phyloP scores from a whole-genome alignment of 2,888 invertebrate species.

The Germaria angustata region DNA sequence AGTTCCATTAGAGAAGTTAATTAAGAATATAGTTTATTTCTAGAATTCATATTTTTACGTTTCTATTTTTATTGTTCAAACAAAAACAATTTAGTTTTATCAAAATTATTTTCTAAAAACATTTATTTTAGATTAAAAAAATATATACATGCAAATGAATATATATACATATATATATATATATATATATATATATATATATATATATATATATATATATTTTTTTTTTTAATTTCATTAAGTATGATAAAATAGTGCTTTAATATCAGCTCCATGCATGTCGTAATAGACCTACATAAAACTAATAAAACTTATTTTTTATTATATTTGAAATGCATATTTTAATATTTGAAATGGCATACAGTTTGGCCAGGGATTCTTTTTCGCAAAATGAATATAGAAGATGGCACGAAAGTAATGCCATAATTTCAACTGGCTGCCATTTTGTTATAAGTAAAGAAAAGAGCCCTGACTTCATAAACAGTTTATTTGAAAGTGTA shows the following conservation, averaged over 20 bases:
- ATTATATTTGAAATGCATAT: conserved; percentile 11
- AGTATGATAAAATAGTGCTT: conserved; percentile 25
- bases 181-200: background rate
- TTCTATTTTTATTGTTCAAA: background rate
- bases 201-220: background rate
- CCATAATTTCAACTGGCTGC: too few relatives aligned
- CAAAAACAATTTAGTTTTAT: background rate
- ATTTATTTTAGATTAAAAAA: conserved; percentile 3
- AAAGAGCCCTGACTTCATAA: too few relatives aligned
- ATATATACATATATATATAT: background rate
- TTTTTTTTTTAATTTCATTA: background rate
- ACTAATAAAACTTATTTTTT: conserved; percentile 22
- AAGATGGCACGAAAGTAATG: too few relatives aligned
- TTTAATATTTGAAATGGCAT: conserved; percentile 59
- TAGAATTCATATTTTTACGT: background rate
- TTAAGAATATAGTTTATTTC: background rate
- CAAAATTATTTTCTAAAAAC: background rate
- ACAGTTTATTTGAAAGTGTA: too few relatives aligned
- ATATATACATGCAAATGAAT: background rate
- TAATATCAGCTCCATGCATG: conserved; percentile 46
- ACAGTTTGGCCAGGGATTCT: conserved; percentile 72
- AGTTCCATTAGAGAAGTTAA: background rate
- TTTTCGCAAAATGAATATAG: conserved; percentile 66
- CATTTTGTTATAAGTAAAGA: too few relatives aligned
- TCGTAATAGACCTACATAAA: conserved; percentile 11